Base-by-base conservation (phyloP, 2,888 invertebrate genomes). In the Biston betularia region DNA sequence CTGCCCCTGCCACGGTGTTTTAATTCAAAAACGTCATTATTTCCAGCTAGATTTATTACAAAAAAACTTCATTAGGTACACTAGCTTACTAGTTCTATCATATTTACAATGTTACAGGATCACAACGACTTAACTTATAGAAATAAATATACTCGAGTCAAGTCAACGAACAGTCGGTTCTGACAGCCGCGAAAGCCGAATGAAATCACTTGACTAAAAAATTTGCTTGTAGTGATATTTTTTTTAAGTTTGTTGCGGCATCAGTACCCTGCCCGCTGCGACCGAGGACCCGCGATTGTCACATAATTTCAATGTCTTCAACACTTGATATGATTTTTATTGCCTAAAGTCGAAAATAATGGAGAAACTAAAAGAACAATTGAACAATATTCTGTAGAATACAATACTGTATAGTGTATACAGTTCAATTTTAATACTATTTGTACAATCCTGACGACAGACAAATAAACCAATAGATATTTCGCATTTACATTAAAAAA, bases 111-210 rank as follows among this genome's bases (percentile, higher is more conserved):
- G 63, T 57, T 65, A 63, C n/a, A 69, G 38, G 54, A 88, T 89
- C 85, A 90, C 88, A 90, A 92, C 89, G 85, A 89, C 90, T 85
- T 88, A 89, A 90, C 85, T 88, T 89, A 89, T 79, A 78, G 74
- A 83, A 83, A 88, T 85, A 88, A 89, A 89, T 88, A 86, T 75
- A 70, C 69, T 71, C 73, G 75, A 74, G 72, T 75, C 75, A 68
- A 71, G 67, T 9, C 0, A 6, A 38, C 8, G 9, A 38, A 35
- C 35, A 38, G 24, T 24, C 24, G 24, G 24, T 38, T 38, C 38
- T 38, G 38, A 38, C 0, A 38, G 38, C 2, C 9, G 38, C 38
- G 0, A 24, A 24, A 38, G 38, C 9, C 38, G 8, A 38, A 8
- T 38, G 38, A 38, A 38, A 38, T 8, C 6, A 9, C 38, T 38